phyloP scores from a whole-genome alignment of 2,888 invertebrate genomes.

The Eurois occulta region DNA sequence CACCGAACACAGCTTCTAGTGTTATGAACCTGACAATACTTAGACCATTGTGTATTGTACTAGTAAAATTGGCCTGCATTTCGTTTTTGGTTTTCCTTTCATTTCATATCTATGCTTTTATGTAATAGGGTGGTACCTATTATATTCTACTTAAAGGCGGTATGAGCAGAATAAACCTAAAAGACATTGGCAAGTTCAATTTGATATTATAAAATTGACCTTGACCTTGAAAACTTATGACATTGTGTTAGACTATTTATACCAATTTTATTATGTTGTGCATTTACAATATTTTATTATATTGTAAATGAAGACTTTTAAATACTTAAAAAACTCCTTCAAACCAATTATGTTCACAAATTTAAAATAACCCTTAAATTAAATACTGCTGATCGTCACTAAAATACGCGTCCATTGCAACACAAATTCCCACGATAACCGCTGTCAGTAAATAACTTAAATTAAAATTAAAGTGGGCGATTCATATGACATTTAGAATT shows the following conservation, averaged over 20 bases:
- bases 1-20: not conserved
- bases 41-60: not conserved
- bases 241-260: not conserved
- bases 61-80: not conserved
- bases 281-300: too few relatives aligned
- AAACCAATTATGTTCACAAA: not conserved
- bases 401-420: constrained; percentile 18
- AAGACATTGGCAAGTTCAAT: not conserved
- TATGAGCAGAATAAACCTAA: not conserved
- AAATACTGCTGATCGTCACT: constrained; percentile 19
- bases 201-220: constrained; percentile 7
- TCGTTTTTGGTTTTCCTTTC: not conserved
- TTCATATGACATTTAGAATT: constrained; percentile 82
- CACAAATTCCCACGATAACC: constrained; percentile 57
- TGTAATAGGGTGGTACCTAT: too few relatives aligned
- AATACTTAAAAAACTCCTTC: not conserved
- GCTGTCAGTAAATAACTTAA: constrained; percentile 66
- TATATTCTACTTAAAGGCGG: not conserved
- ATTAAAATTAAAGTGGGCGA: constrained; percentile 72
- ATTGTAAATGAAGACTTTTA: not conserved
- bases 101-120: not conserved
- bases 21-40: not conserved
- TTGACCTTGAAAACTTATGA: constrained; percentile 35
- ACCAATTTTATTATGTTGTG: too few relatives aligned
- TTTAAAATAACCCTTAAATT: constrained; percentile 5